Conservation (phyloP, 2,888 invertebrate genomes). For the Hydropsyche betteni region DNA sequence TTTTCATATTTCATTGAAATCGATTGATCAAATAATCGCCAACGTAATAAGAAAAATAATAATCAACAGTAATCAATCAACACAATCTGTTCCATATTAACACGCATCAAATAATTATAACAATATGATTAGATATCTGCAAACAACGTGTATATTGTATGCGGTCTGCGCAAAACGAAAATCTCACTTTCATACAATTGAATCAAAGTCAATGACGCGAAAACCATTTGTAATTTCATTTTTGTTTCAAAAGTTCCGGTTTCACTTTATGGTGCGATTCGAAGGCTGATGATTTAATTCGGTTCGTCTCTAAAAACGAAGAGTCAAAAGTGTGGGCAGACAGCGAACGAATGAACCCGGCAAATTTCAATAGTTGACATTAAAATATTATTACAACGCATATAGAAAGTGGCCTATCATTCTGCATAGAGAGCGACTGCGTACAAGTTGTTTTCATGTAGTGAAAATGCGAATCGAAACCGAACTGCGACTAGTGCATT, state of each 20-base stretch:
- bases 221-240: too few relatives aligned
- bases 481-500: too few relatives aligned
- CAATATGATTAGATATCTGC: too few relatives aligned
- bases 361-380: slow-evolving; percentile 22
- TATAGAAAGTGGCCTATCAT: slow-evolving; percentile 28
- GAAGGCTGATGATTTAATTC: slow-evolving; percentile 29
- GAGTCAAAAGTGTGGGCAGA: neutral
- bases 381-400: slow-evolving; percentile 25
- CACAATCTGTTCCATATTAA: too few relatives aligned
- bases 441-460: neutral
- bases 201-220: too few relatives aligned
- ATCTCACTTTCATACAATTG: neutral
- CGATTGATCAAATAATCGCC: too few relatives aligned
- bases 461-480: too few relatives aligned
- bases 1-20: too few relatives aligned
- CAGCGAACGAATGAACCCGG: neutral
- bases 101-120: too few relatives aligned
- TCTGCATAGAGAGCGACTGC: slow-evolving; percentile 21
- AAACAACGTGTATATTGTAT: neutral
- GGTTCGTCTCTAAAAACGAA: neutral
- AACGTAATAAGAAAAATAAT: too few relatives aligned
- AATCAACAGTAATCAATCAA: too few relatives aligned
- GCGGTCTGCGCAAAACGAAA: neutral
- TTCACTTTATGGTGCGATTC: neutral
- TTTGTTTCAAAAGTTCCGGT: neutral